Evolutionary conservation across 2,797 vertebrate species (phyloP).

Genomic region (Melanotaenia boesemani): DNA sequence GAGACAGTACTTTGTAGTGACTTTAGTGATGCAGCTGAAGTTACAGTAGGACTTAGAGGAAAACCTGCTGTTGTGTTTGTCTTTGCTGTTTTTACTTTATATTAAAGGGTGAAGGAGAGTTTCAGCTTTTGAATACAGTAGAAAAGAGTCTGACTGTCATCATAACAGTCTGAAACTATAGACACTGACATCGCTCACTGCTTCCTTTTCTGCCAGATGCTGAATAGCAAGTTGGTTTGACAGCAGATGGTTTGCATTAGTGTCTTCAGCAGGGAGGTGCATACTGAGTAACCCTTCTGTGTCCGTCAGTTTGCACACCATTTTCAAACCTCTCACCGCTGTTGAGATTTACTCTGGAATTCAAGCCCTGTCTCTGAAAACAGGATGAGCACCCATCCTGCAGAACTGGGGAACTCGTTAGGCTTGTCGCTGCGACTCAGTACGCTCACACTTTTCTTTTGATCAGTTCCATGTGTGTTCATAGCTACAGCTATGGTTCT

Average conservation of each 20-base stretch:
- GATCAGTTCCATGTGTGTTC: constrained; percentile 40
- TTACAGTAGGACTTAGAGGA: neutral
- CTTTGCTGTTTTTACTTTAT: neutral
- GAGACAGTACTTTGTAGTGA: constrained; percentile 12
- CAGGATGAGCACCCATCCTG: constrained; percentile 67
- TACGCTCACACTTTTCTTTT: constrained; percentile 36
- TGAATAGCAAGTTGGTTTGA: constrained; percentile 81
- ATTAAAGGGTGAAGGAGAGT: constrained; percentile 13
- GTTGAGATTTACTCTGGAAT: constrained; percentile 76
- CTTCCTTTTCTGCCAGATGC: constrained; percentile 81
- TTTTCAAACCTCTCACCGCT: constrained; percentile 74
- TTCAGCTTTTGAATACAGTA: constrained; percentile 12
- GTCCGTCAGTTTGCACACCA: constrained; percentile 67
- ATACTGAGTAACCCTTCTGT: constrained; percentile 80
- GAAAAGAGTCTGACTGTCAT: constrained; percentile 59
- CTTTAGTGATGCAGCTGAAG: constrained; percentile 3
- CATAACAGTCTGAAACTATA: constrained; percentile 76
- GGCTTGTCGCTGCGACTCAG: constrained; percentile 60
- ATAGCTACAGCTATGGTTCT: constrained; percentile 32
- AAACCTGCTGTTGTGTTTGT: neutral
- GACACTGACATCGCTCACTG: constrained; percentile 79
- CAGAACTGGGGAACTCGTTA: constrained; percentile 79
- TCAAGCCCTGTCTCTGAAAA: constrained; percentile 65
- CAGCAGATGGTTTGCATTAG: constrained; percentile 90
- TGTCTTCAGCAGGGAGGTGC: constrained; percentile 79